Percentiles rank a stretch among this genome's conserved stretches.
phyloP scores from a whole-genome alignment of 2,888 invertebrate species.

The Eupithecia vulgata region DNA sequence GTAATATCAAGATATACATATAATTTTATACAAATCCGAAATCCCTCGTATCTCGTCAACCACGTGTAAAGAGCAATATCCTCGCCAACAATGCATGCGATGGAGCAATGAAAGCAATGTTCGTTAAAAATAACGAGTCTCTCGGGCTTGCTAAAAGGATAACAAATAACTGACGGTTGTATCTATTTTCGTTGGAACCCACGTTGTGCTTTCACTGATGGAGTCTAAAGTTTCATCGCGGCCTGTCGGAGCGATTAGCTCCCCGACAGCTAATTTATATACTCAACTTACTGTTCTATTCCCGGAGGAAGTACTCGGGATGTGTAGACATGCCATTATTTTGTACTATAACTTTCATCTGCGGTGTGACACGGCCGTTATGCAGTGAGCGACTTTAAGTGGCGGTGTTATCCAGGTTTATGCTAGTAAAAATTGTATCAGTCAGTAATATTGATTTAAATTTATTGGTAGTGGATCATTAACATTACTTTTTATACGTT shows the following conservation, averaged over 20 bases:
- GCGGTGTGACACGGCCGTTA: background rate
- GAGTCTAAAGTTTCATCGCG: constrained; percentile 81
- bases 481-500: too few relatives aligned
- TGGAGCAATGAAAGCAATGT: constrained; percentile 54
- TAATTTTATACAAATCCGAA: background rate
- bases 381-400: background rate
- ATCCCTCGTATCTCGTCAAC: background rate
- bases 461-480: background rate
- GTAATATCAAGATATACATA: background rate
- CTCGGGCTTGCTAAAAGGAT: constrained; percentile 71
- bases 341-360: constrained; percentile 13
- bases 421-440: background rate
- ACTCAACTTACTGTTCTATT: constrained; percentile 83
- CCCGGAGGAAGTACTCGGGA: constrained; percentile 61
- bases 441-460: background rate
- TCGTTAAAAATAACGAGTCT: constrained; percentile 68
- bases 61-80: constrained; percentile 6
- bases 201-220: constrained; percentile 68
- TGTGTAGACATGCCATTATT: constrained; percentile 58
- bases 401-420: background rate
- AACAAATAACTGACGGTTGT: constrained; percentile 70
- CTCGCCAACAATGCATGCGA: constrained; percentile 52
- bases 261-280: constrained; percentile 83
- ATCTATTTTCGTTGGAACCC: constrained; percentile 70
- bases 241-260: constrained; percentile 82